Evolutionary conservation across 2,888 invertebrate genomes (phyloP).

Genomic region (Ophion ellenae): DNA sequence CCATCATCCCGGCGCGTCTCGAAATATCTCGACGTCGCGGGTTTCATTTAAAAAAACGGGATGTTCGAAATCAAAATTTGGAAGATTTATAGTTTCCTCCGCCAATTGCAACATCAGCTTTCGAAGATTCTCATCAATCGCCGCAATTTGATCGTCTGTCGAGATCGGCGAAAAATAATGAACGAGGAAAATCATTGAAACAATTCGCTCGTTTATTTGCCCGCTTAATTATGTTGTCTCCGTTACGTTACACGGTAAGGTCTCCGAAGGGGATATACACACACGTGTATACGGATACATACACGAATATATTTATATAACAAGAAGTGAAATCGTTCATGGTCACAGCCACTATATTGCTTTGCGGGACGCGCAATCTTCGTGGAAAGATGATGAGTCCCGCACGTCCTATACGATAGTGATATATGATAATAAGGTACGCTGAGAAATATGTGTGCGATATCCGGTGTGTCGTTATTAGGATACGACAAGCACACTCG

Average conservation of each 20-base stretch:
- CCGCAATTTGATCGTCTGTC: neutral
- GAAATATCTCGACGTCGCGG: neutral
- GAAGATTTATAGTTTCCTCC: too few species aligned
- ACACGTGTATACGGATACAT: slow-evolving; percentile 12
- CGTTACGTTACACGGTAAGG: slow-evolving; percentile 50
- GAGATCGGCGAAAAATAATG: neutral
- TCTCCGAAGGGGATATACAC: slow-evolving; percentile 40
- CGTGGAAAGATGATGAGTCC: slow-evolving; percentile 42
- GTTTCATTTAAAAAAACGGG: neutral
- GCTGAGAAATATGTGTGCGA: slow-evolving; percentile 71
- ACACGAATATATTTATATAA: slow-evolving; percentile 22
- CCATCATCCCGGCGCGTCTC: too few species aligned
- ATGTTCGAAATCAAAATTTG: neutral
- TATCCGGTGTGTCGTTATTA: slow-evolving; percentile 43
- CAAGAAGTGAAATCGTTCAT: slow-evolving; percentile 66
- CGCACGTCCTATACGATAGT: slow-evolving; percentile 66
- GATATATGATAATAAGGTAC: slow-evolving; percentile 71
- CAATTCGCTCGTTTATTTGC: slow-evolving; percentile 36
- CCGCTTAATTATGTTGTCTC: slow-evolving; percentile 40
- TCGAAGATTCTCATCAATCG: neutral
- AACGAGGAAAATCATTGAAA: slow-evolving; percentile 12
- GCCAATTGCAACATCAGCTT: neutral
- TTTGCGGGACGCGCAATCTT: slow-evolving; percentile 59
- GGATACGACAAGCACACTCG: slow-evolving; percentile 32
- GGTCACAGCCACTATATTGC: slow-evolving; percentile 73